Evolutionary conservation across 2,888 invertebrate species (phyloP), one percentile per base, ranked within the genome.

Genomic region (Drosophila nr. perissopoda): DNA sequence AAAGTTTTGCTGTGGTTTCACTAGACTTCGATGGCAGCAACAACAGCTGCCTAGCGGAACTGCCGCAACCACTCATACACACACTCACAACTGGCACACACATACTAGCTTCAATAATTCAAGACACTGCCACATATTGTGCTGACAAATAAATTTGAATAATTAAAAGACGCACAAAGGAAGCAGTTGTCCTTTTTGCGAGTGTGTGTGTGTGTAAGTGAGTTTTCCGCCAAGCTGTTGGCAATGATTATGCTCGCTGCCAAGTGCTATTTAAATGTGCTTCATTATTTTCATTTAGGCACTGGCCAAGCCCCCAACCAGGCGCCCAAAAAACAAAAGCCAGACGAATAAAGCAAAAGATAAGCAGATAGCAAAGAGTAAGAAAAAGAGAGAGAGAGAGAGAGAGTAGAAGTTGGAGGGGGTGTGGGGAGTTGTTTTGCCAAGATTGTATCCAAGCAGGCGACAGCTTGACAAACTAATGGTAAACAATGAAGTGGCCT

Each of bases 71-170:
- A 56, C 36, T 52, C 27, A 57, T 25, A 42, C 58, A 53, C n/a
- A 34, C 34, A 59, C 25, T 16, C 69, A 48, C 53, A 54, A 25
- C 53, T 45, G 21, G 42, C 5, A 29, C 52, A 45, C 48, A 33
- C 53, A 38, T 38, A 54, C 57, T 33, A 48, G 8, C 68, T 57
- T 69, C 31, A 53, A 66, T 67, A 74, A 59, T 66, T 76, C 60
- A 76, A 68, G 69, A 67, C 65, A 29, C 48, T 45, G 33, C 36
- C 83, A 70, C 82, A 76, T 68, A 82, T 62, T 81, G 62, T 65
- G 90, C 71, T 68, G 87, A 87, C 83, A 90, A 80, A 90, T 78
- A 85, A 90, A 90, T 90, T 90, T 90, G 78, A 85, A 85, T 85
- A 85, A 90, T 85, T 85, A 85, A 85, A 88, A 62, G 72, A 67